Evolutionary conservation across 2,888 invertebrate species (phyloP).

Genomic region (Xestobium rufovillosum): DNA sequence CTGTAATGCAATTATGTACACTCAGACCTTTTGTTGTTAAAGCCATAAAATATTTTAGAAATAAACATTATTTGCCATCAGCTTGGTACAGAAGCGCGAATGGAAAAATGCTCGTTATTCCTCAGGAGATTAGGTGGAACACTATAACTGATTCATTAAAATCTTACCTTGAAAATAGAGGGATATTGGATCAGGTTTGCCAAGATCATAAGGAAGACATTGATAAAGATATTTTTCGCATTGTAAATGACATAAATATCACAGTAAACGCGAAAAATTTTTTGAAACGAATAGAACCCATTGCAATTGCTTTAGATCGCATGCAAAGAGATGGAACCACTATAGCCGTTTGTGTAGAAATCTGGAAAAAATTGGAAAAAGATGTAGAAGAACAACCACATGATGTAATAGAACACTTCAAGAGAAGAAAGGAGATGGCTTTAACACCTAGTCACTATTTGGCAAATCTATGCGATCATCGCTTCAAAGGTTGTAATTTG

Average conservation of each 20-base stretch:
- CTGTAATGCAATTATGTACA: conserved; percentile 12
- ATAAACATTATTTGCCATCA: conserved; percentile 22
- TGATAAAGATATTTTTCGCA: conserved; percentile 8
- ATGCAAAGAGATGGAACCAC: conserved; percentile 17
- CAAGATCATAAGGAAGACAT: conserved; percentile 10
- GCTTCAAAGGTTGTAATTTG: conserved; percentile 16
- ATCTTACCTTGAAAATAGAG: conserved; percentile 15
- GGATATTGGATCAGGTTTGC: conserved; percentile 10
- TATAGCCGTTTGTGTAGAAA: conserved; percentile 19
- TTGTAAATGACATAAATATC: conserved; percentile 6
- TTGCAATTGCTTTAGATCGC: conserved; percentile 16
- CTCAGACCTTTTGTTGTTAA: conserved; percentile 15
- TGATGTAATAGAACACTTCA: conserved; percentile 13
- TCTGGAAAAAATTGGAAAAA: conserved; percentile 20
- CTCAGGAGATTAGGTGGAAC: conserved; percentile 20
- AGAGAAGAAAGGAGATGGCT: conserved; percentile 13
- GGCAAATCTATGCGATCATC: conserved; percentile 18
- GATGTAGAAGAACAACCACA: conserved; percentile 18
- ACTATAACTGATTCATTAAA: conserved; percentile 16
- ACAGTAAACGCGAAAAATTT: conserved; percentile 14
- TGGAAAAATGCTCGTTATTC: conserved; percentile 20
- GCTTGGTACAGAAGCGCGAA: conserved; percentile 17
- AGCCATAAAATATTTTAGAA: conserved; percentile 23
- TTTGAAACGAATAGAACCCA: conserved; percentile 15
- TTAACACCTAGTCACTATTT: conserved; percentile 14